Conservation (phyloP, 2,888 invertebrate species). For the Anorthoa munda region DNA sequence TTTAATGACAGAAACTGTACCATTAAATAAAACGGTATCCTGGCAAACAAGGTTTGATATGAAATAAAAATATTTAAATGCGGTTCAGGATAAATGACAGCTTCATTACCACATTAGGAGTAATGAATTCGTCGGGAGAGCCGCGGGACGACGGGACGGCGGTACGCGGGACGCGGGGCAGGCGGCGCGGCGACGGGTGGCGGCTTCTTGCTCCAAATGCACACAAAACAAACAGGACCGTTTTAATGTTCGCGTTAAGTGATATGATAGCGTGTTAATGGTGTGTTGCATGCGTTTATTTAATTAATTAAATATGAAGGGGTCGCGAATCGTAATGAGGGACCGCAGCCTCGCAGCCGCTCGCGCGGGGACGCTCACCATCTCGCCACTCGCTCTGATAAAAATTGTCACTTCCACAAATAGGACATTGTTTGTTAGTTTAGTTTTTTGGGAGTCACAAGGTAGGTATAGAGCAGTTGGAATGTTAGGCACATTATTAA, state of each 20-base stretch:
- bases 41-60: conserved; percentile 20
- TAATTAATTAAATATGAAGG: conserved; percentile 80
- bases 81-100: conserved; percentile 30
- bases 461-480: no score
- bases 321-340: conserved; percentile 74
- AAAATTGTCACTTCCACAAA: conserved; percentile 24
- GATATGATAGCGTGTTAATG: conserved; percentile 79
- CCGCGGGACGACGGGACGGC: background rate
- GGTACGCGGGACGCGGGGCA: background rate
- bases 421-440: conserved; percentile 9
- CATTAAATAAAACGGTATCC: conserved; percentile 2
- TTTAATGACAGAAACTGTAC: background rate
- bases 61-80: conserved; percentile 34
- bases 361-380: background rate
- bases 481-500: no score
- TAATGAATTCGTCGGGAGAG: conserved; percentile 44
- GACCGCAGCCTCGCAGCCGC: background rate
- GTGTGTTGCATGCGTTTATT: conserved; percentile 76
- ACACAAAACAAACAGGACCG: conserved; percentile 66
- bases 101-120: conserved; percentile 48
- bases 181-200: background rate
- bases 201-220: conserved; percentile 42
- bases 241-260: conserved; percentile 67
- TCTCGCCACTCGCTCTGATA: conserved; percentile 23
- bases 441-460: background rate